Percentiles rank a stretch among this genome's conserved stretches.
Evolutionary conservation across 1,140 invertebrate genomes (phyloP).

Genomic region (Danaus plexippus): DNA sequence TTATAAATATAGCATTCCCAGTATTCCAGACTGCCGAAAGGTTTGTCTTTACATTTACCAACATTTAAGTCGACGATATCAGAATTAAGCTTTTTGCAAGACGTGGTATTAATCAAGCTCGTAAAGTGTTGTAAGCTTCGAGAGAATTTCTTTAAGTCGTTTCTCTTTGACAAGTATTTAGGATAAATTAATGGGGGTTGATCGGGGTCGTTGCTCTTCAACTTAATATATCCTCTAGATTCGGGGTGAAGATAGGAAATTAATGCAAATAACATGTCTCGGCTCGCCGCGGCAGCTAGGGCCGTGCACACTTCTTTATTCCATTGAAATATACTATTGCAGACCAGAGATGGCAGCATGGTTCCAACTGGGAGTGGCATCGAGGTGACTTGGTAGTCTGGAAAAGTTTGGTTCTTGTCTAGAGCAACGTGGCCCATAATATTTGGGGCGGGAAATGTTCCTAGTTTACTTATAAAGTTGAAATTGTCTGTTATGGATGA

Average conservation of each 20-base stretch:
- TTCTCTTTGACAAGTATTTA: conserved; percentile 84
- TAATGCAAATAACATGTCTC: conserved; percentile 83
- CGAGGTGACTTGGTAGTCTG: conserved; percentile 40
- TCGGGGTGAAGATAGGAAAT: conserved; percentile 84
- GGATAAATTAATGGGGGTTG: conserved; percentile 90
- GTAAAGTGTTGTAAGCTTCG: conserved; percentile 80
- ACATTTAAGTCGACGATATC: conserved; percentile 50
- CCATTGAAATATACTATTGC: conserved; percentile 77
- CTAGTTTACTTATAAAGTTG: conserved; percentile 17
- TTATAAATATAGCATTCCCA: conserved; percentile 72
- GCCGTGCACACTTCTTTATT: conserved; percentile 63
- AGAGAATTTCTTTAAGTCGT: conserved; percentile 82
- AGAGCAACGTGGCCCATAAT: conserved; percentile 28
- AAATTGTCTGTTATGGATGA: conserved; percentile 18
- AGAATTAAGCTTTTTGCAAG: conserved; percentile 71
- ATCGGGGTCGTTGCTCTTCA: conserved; percentile 84
- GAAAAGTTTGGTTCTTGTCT: conserved; percentile 34
- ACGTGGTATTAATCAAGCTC: conserved; percentile 67
- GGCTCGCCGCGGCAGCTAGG: conserved; percentile 73
- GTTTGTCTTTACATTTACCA: conserved; percentile 69
- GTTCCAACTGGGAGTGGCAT: conserved; percentile 42
- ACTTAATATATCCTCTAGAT: conserved; percentile 81
- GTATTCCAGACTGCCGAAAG: conserved; percentile 76
- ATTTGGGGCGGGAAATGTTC: conserved; percentile 26
- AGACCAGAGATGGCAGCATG: conserved; percentile 77